Evolutionary conservation across 1,140 invertebrate species (phyloP), one percentile per base, ranked within the genome.

Genomic region (Patella vulgata): DNA sequence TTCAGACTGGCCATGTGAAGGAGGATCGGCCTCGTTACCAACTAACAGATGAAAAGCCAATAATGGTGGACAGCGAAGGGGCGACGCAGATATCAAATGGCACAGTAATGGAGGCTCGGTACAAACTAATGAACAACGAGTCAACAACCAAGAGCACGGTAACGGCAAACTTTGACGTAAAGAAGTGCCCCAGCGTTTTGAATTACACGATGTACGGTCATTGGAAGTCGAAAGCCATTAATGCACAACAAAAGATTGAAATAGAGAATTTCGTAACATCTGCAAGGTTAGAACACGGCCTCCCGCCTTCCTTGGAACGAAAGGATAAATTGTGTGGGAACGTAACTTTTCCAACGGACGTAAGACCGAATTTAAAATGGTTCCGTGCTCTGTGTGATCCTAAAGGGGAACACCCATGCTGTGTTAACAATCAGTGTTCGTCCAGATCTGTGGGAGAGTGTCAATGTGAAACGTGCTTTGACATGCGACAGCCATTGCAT

Each of bases 311-410:
- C 5, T 19, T 59, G 12, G 47, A 68, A 27, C 47, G 67, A 1
- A 1, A 5, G 4, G 67, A 69, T 39, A 50, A 23, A 14, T 30
- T 39, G 0, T 69, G 67, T 40, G 67, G 67, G 39, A 62, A 66
- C 46, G 19, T 63, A 19, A 17, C n/a, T n/a, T 19, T 50, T 56
- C 19, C 8, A 50, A 30, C n/a, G 33, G 11, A 3, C 44, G 25
- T 21, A 40, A 19, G 46, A 14, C n/a, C 30, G 11, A 0, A 44
- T 51, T 23, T 28, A 53, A n/a, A 23, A 27, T 60, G 53, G 59
- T 61, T 54, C 33, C 39, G 67, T 23, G 67, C 63, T 9, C 42
- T 70, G 43, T 70, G 67, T 51, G 40, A 70, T 36, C 58, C 63
- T 14, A 31, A 62, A 14, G 67, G 67, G 1, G 39, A 47, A 25